Evolutionary conservation across 2,113 vertebrate species (phyloP).

Genomic region (Dicerorhinus sumatrensis): DNA sequence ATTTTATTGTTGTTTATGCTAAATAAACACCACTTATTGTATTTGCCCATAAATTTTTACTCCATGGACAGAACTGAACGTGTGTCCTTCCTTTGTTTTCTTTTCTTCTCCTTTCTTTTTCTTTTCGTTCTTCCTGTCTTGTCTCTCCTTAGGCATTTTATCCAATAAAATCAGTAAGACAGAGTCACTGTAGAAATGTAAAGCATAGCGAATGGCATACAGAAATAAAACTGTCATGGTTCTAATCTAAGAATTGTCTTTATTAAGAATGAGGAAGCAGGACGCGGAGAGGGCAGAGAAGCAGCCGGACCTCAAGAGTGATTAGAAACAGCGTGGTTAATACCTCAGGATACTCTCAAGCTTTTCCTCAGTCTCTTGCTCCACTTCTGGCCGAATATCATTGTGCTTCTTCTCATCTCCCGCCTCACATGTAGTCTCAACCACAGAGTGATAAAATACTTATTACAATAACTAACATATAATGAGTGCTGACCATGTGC

Average conservation of each 20-base stretch:
- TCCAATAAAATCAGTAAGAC: not conserved
- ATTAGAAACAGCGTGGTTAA: not conserved
- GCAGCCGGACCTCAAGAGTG: not conserved
- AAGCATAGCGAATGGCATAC: not conserved
- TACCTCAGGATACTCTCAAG: not conserved
- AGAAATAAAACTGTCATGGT: not conserved
- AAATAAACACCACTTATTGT: not conserved
- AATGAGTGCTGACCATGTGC: not conserved
- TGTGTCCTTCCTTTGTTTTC: not conserved
- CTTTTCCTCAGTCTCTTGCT: not conserved
- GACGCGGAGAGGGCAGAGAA: not conserved
- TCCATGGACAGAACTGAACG: not conserved
- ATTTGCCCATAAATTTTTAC: not conserved
- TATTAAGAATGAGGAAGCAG: not conserved
- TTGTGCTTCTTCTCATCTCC: not conserved
- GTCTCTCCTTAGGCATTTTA: not conserved
- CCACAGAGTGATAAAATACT: not conserved
- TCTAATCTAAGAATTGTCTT: not conserved
- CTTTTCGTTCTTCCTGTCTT: not conserved
- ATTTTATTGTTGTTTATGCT: not conserved
- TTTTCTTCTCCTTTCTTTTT: not conserved
- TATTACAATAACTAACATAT: not conserved
- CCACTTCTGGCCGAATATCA: not conserved
- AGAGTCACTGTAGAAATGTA: not conserved
- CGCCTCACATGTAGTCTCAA: not conserved